These are phyloP conservation scores for Pelodytes ibericus DNA, from an alignment of 2,797 vertebrate species.

Conservation along the genomic window DNA sequence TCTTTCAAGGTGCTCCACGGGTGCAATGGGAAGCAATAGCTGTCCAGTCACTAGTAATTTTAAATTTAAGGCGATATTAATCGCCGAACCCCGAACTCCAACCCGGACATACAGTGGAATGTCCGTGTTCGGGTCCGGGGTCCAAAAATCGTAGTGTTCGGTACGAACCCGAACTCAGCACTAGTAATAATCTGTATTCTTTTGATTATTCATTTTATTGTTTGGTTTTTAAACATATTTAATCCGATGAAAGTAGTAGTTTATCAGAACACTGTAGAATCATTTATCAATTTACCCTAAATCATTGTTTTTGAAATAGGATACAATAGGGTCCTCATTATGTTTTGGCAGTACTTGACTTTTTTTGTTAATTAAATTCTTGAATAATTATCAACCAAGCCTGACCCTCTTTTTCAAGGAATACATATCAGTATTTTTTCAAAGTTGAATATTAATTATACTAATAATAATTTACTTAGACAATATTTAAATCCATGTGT, in stretches of 20 bases:
- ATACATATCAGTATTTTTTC: conserved; percentile 19
- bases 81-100: too few species aligned
- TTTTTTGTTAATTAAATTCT: conserved; percentile 42
- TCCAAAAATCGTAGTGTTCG: too few species aligned
- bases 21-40: too few species aligned
- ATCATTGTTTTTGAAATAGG: not conserved
- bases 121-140: too few species aligned
- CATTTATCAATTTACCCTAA: not conserved
- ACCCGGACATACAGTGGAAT: too few species aligned
- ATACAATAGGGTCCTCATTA: conserved; percentile 17
- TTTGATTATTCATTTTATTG: not conserved
- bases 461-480: conserved; percentile 31
- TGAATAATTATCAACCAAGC: conserved; percentile 32
- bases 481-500: conserved; percentile 32
- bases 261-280: not conserved
- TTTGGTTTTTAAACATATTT: not conserved
- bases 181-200: not conserved
- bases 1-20: too few species aligned
- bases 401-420: conserved; percentile 4
- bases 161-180: too few species aligned
- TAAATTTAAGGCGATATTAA: too few species aligned
- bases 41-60: too few species aligned
- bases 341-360: not conserved
- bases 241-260: not conserved
- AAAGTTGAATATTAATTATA: conserved; percentile 28